Conservation (phyloP, 2,888 invertebrate species). For the Cosmopolites sordidus region DNA sequence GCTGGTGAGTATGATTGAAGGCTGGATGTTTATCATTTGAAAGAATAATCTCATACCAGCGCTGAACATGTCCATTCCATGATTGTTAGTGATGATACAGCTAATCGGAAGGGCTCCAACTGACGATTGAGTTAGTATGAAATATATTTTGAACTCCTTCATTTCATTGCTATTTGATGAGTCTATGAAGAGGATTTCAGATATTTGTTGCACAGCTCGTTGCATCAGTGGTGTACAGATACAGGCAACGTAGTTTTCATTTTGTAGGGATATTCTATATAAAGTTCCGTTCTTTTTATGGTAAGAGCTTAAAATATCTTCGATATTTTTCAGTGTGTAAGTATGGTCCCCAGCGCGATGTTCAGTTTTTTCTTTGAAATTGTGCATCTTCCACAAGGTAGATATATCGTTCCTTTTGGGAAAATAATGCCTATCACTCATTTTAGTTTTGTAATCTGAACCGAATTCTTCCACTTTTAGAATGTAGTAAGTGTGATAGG, state of each 20-base stretch:
- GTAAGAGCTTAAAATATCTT: slow-evolving; percentile 16
- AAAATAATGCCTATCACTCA: slow-evolving; percentile 22
- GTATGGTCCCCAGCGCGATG: slow-evolving; percentile 3
- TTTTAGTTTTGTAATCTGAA: slow-evolving; percentile 12
- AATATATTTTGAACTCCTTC: slow-evolving; percentile 28
- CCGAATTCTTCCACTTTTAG: slow-evolving; percentile 20
- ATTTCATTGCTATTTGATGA: slow-evolving; percentile 20
- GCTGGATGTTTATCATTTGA: slow-evolving; percentile 15
- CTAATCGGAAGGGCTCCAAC: slow-evolving; percentile 27
- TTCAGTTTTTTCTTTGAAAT: slow-evolving; percentile 19
- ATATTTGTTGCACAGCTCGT: slow-evolving; percentile 20
- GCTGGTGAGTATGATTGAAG: slow-evolving; percentile 11
- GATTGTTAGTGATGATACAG: slow-evolving; percentile 26
- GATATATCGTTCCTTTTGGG: slow-evolving; percentile 25
- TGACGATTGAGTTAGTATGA: slow-evolving; percentile 25
- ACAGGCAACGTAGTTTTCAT: slow-evolving; percentile 18
- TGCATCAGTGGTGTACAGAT: slow-evolving; percentile 28
- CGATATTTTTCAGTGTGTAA: slow-evolving; percentile 17
- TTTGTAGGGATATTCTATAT: slow-evolving; percentile 37
- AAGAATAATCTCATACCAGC: slow-evolving; percentile 18
- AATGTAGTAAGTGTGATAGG: slow-evolving; percentile 14
- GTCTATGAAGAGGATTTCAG: slow-evolving; percentile 26
- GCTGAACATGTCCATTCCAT: slow-evolving; percentile 14
- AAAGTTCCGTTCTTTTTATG: slow-evolving; percentile 24
- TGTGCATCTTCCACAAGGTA: slow-evolving; percentile 18